Evolutionary conservation across 2,888 invertebrate genomes (phyloP).

Genomic region (Chrysotoxum bicinctum): DNA sequence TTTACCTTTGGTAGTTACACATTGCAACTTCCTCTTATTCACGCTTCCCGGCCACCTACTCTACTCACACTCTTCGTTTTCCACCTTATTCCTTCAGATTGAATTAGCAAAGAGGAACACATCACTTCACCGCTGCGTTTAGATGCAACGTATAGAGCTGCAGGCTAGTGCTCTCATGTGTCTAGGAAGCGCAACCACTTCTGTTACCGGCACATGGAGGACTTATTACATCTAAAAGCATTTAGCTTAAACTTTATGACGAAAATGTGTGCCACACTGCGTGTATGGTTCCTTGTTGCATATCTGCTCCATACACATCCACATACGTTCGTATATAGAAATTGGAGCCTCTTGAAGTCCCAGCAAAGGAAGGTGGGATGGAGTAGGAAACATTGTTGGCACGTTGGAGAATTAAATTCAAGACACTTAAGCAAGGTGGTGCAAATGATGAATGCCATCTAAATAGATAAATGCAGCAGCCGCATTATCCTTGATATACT

Average conservation of each 20-base stretch:
- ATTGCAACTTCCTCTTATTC: neutral
- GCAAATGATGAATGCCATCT: constrained; percentile 67
- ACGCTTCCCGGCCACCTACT: neutral
- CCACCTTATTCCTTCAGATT: constrained; percentile 13
- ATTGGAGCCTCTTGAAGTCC: constrained; percentile 65
- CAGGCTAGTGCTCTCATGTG: constrained; percentile 24
- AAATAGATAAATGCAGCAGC: constrained; percentile 68
- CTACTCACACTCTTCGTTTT: neutral
- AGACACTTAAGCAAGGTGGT: constrained; percentile 68
- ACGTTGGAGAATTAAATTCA: constrained; percentile 68
- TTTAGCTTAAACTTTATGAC: constrained; percentile 61
- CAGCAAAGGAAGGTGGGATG: neutral
- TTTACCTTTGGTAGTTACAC: constrained; percentile 34
- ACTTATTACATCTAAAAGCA: constrained; percentile 67
- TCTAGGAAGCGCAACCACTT: constrained; percentile 47
- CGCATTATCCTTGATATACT: constrained; percentile 66
- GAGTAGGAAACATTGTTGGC: constrained; percentile 49
- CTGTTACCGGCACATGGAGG: constrained; percentile 39
- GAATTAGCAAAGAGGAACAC: constrained; percentile 47
- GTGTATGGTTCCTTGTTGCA: constrained; percentile 34
- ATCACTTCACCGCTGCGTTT: constrained; percentile 51
- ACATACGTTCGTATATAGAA: neutral
- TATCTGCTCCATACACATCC: constrained; percentile 46
- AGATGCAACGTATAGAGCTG: neutral
- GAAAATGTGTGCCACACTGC: constrained; percentile 17